phyloP scores from a whole-genome alignment of 1,140 invertebrate species.

The Drosophila oshimai region DNA sequence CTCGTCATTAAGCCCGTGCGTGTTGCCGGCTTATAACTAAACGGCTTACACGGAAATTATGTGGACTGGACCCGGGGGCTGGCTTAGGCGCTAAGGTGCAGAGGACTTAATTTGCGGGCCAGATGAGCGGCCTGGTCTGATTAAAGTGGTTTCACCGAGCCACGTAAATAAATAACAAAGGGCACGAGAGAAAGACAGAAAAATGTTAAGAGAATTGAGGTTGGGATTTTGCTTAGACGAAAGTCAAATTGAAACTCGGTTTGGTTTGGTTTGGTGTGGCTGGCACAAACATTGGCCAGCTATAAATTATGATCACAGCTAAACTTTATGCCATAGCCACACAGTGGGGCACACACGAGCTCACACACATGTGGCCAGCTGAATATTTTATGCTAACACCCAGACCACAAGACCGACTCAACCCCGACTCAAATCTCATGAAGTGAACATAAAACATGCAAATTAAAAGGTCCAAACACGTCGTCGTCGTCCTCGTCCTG shows the following conservation, averaged over 20 bases:
- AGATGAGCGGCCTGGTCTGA: constrained; percentile 60
- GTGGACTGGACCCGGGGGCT: constrained; percentile 1
- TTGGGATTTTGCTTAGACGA: constrained; percentile 29
- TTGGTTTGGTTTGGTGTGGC: background rate
- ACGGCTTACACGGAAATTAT: constrained; percentile 46
- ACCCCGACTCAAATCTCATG: constrained; percentile 73
- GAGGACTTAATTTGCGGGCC: constrained; percentile 51
- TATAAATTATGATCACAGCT: constrained; percentile 76
- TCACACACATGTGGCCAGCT: constrained; percentile 61
- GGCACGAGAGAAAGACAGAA: too few relatives aligned
- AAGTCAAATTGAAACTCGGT: constrained; percentile 68
- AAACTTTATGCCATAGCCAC: constrained; percentile 51
- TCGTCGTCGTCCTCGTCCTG: constrained; percentile 39
- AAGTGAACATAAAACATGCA: constrained; percentile 81
- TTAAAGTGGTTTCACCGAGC: constrained; percentile 69
- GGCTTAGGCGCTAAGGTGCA: constrained; percentile 21
- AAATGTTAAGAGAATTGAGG: constrained; percentile 52
- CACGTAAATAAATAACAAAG: constrained; percentile 73
- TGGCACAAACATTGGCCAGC: constrained; percentile 34
- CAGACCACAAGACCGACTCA: constrained; percentile 61
- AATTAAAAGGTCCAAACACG: constrained; percentile 79
- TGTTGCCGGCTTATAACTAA: constrained; percentile 68
- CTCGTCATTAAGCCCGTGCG: constrained; percentile 60
- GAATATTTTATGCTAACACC: constrained; percentile 79
- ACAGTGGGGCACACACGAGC: background rate